phyloP scores from a whole-genome alignment of 2,797 vertebrate genomes.

The Cygnus olor region DNA sequence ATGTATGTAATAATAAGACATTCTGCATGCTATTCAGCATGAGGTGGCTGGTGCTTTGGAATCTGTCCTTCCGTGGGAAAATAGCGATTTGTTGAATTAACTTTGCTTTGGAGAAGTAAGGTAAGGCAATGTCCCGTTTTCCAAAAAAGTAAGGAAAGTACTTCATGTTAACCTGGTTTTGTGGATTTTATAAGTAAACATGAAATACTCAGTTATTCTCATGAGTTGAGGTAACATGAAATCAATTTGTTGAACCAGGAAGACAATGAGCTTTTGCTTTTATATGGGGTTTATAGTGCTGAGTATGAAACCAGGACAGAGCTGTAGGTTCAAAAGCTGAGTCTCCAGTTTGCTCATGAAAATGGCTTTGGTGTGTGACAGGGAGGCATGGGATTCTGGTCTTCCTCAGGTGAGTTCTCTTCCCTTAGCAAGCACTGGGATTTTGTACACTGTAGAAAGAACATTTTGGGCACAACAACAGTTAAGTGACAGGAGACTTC shows the following conservation, averaged over 20 bases:
- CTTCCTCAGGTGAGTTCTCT: background rate
- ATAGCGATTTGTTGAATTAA: background rate
- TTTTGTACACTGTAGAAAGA: background rate
- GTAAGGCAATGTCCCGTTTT: background rate
- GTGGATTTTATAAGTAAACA: background rate
- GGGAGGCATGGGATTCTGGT: background rate
- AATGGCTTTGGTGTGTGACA: background rate
- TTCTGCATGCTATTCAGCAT: background rate
- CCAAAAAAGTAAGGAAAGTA: background rate
- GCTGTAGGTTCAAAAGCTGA: background rate
- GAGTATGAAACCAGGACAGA: background rate
- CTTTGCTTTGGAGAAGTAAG: background rate
- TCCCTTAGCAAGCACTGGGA: background rate
- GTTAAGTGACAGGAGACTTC: background rate
- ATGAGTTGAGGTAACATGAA: background rate
- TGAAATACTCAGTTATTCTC: background rate
- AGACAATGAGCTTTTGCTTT: background rate
- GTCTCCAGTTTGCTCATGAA: background rate
- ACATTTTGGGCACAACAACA: background rate
- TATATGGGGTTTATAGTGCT: background rate
- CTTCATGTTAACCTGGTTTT: background rate
- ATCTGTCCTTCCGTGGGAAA: background rate
- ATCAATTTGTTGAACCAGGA: background rate
- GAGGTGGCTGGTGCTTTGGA: background rate
- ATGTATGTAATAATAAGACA: background rate